Base-by-base conservation (phyloP, 1,140 invertebrate genomes). In the Mycetomoellerius zeteki region DNA sequence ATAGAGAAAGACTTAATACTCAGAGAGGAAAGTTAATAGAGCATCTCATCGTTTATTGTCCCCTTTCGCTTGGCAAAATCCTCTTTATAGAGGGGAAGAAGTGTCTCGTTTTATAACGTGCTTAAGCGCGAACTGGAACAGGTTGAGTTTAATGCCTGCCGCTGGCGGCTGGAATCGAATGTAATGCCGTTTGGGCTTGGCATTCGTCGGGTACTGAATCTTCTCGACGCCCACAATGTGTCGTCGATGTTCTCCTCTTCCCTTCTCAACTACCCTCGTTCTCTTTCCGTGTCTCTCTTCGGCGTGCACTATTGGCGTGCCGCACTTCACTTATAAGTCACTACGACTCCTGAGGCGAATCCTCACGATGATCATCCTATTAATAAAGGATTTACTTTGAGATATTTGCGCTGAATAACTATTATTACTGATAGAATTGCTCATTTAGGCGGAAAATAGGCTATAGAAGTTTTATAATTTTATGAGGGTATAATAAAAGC, bases 181-280 rank as follows among this genome's bases (percentile, higher is more conserved):
- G 90, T 90, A 92, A 92, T 91, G 91, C 75, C 75, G 75, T 92
- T 91, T 92, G 88, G 91, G 88, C 88, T 92, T 90, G 91, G 90
- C 86, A 50, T 77, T 86, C 86, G 82, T 82, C 88, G 69, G 69
- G 86, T 71, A 92, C 91, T 92, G 91, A 92, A 92, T 92, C 91
- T 92, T 91, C 89, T 58, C 77, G 60, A 92, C 91, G 91, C 91
- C 91, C 91, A 92, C 91, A 77, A 73, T 71, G 85, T 91, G 91
- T 92, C 91, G 85, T 85, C 91, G 81, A 85, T 82, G 67, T 89
- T 50, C n/a, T 78, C 50, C 69, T 77, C 30, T 56, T 50, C 58
- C 37, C 43, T 69, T 43, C 37, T 78, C n/a, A 60, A 52, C 62
- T 37, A 21, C 16, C 43, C 30, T 65, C 21, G 47, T 56, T 60